A percentile compares a stretch with the other conserved stretches of the same genome.
phyloP scores from a whole-genome alignment of 1,140 invertebrate species.

The Vanessa tameamea region DNA sequence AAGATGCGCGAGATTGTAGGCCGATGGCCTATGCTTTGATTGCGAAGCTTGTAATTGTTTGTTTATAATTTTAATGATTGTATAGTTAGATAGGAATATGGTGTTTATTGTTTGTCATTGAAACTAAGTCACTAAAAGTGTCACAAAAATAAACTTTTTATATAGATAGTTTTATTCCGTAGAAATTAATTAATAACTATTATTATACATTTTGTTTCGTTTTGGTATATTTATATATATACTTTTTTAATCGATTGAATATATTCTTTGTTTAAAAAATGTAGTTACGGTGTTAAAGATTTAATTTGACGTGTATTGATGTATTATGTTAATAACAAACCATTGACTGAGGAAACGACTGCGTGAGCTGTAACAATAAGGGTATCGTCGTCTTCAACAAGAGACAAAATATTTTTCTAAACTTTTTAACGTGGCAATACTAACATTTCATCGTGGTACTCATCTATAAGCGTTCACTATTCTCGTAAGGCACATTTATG shows the following conservation, averaged over 20 bases:
- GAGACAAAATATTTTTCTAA: slow-evolving; percentile 77
- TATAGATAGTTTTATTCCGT: slow-evolving; percentile 40
- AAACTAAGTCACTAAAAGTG: slow-evolving; percentile 71
- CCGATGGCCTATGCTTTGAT: slow-evolving; percentile 42
- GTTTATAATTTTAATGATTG: slow-evolving; percentile 37
- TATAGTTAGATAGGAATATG: slow-evolving; percentile 33
- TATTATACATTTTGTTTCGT: slow-evolving; percentile 30
- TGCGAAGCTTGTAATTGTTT: slow-evolving; percentile 48
- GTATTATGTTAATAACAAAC: slow-evolving; percentile 45
- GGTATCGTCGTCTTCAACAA: slow-evolving; percentile 68
- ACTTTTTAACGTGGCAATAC: slow-evolving; percentile 71
- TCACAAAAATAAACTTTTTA: slow-evolving; percentile 59
- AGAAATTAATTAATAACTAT: slow-evolving; percentile 31
- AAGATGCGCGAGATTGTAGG: slow-evolving; percentile 25
- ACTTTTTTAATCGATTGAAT: slow-evolving; percentile 12
- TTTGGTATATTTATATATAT: too few species aligned
- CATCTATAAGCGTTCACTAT: slow-evolving; percentile 65
- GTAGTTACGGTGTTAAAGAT: slow-evolving; percentile 14
- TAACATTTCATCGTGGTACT: slow-evolving; percentile 55
- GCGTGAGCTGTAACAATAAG: slow-evolving; percentile 66
- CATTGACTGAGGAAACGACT: slow-evolving; percentile 74
- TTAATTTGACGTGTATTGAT: slow-evolving; percentile 21
- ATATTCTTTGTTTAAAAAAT: slow-evolving; percentile 21
- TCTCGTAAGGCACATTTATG: slow-evolving; percentile 57
- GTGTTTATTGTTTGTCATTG: slow-evolving; percentile 51